Conservation (phyloP, 2,888 invertebrate genomes). For the Stenichneumon culpator region DNA sequence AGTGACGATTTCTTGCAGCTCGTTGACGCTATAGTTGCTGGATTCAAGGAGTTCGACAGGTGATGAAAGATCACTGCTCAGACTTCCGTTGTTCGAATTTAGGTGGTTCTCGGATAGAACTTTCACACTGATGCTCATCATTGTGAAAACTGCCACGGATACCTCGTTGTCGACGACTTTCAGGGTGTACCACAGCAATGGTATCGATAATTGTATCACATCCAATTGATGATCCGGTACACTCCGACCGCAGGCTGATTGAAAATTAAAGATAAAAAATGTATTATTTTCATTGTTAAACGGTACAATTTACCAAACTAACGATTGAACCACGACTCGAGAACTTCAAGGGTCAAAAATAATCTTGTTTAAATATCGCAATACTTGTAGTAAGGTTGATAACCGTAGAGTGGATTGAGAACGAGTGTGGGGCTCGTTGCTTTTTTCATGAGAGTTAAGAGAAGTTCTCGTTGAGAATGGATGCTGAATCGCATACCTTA, state of each 20-base stretch:
- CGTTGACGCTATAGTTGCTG: conserved; percentile 80
- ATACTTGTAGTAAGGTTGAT: conserved; percentile 85
- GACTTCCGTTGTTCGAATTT: conserved; percentile 79
- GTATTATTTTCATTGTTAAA: no score
- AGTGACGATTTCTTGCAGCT: conserved; percentile 83
- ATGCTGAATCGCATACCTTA: conserved; percentile 88
- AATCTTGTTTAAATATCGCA: background rate
- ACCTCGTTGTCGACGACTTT: conserved; percentile 92
- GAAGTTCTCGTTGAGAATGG: conserved; percentile 95
- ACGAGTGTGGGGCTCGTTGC: conserved; percentile 92
- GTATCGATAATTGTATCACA: conserved; percentile 91
- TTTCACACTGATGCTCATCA: conserved; percentile 90
- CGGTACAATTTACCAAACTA: no score
- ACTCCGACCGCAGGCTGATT: conserved; percentile 78
- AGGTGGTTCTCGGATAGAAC: conserved; percentile 93
- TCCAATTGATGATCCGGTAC: conserved; percentile 79
- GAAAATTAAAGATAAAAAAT: conserved; percentile 6
- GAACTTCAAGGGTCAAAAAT: background rate
- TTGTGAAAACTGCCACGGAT: conserved; percentile 91
- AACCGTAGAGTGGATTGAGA: conserved; percentile 89
- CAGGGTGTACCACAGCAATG: conserved; percentile 93
- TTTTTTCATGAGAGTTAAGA: conserved; percentile 92
- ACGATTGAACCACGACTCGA: background rate
- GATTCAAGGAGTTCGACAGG: conserved; percentile 86
- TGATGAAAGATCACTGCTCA: conserved; percentile 88